Base-by-base conservation (phyloP, 2,888 invertebrate species). In the Sclerodermus sp. region DNA sequence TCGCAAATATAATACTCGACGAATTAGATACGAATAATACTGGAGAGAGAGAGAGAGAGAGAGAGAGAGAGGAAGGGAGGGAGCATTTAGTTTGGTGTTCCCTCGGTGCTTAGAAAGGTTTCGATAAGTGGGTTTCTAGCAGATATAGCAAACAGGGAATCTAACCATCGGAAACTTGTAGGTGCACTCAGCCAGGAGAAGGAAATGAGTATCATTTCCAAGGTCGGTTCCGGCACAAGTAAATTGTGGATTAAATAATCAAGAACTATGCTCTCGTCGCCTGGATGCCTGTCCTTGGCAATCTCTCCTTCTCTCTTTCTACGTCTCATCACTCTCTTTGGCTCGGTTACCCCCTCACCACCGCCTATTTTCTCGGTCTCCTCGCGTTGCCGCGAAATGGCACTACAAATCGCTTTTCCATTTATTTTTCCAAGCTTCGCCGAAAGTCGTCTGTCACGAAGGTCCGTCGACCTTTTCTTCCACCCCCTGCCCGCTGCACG, bases 181-280 rank as follows among this genome's bases (percentile, higher is more conserved):
- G 23, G 23, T 23, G 23, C 23, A 23, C 23, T 23, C 4, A 23
- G 23, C 4, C 23, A 23, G 8, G 23, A 34, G 12, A 12, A 12
- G 12, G 12, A 34, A 34, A 42, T 14, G 42, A 32, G 17, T 34
- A 29, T 47, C 37, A 13, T 49, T 52, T 49, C 47, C 51, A 49
- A 53, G 46, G 46, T 42, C 39, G 44, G 42, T 42, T 40, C 44
- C 34, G 47, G 51, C 49, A 50, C 51, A 48, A 57, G 47, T 47
- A 51, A 49, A 54, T 53, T 55, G 53, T 51, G 42, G 56, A 60
- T 63, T 60, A 62, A 63, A 58, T 55, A 54, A 51, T 57, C 52
- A 51, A 29, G 54, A 53, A 56, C 58, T 47, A 52, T 48, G 47
- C 47, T 50, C 40, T 45, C 43, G 23, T 5, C 23, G 23, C 8